Base-by-base conservation (phyloP, 2,888 invertebrate genomes). In the Cantharis flavilabris region DNA sequence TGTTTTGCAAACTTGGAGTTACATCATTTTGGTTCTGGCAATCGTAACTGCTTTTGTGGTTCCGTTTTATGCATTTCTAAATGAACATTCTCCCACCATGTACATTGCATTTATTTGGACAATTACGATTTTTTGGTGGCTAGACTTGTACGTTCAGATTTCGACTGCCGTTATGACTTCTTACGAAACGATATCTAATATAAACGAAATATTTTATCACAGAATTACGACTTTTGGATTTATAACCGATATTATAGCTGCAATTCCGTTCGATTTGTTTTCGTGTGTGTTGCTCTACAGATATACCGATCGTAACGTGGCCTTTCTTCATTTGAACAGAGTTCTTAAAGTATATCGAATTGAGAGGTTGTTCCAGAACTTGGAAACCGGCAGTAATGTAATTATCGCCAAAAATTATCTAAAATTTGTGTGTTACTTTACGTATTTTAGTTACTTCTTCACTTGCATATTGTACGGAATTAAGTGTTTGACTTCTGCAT, bases 241-340 rank as follows among this genome's bases (percentile, higher is more conserved):
- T 63, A 75, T 76, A 67, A 2, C 76, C 3, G 81, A 81, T 26
- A 69, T 82, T 10, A 26, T 80, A 16, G 69, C 81, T 3, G 72
- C 77, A 7, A 20, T 81, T 18, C 82, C 82, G 9, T 72, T 79
- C 3, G 81, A 82, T 64, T 64, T 80, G n/a, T 76, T 81, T 28
- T 76, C 77, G 2, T 65, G 76, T 16, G 64, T 82, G 18, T 30
- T 80, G 23, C 28, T 80, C n/a, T 14, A 14, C 0, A 26, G 14
- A 0, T 33, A 77, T 23, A 75, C 76, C 7, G 62, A 20, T 14
- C 75, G 77, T 30, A 69, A 28, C 13, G 18, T n/a, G 5, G 76
- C 76, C 4, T n/a, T 73, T 9, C 70, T 80, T 18, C 75, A 79
- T 9, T 62, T 80, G 13, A 82, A 82, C 69, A 63, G 80, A 9